These are phyloP conservation scores for Habroteleia sp. DNA, from an alignment of 2,888 invertebrate genomes.

Conservation along the genomic window DNA sequence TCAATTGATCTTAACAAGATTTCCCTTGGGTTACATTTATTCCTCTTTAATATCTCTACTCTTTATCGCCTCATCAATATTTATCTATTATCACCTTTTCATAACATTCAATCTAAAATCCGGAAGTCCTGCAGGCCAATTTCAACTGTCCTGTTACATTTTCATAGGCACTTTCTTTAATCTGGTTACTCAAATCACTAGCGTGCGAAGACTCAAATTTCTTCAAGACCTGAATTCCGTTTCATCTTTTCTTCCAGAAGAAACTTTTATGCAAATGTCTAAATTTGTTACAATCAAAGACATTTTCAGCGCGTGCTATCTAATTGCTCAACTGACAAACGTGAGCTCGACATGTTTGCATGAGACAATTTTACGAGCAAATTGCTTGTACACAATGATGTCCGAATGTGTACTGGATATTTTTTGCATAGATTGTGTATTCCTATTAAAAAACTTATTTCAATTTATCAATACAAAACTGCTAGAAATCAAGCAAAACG, in stretches of 20 bases:
- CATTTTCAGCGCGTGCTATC: conserved; percentile 65
- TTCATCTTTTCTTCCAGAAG: conserved; percentile 61
- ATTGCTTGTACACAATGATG: conserved; percentile 65
- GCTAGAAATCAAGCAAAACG: conserved; percentile 56
- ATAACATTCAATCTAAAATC: conserved; percentile 6
- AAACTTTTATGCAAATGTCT: conserved; percentile 61
- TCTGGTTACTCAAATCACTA: conserved; percentile 52
- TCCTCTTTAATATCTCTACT: conserved; percentile 59
- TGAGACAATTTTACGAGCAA: conserved; percentile 33
- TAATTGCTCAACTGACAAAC: conserved; percentile 65
- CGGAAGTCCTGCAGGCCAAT: conserved; percentile 19
- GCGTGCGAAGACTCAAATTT: conserved; percentile 60
- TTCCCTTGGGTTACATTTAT: conserved; percentile 63
- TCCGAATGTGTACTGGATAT: conserved; percentile 68
- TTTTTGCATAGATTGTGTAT: conserved; percentile 68
- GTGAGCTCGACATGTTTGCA: conserved; percentile 13
- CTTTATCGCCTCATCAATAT: conserved; percentile 14
- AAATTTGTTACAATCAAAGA: conserved; percentile 67
- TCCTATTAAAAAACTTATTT: conserved; percentile 67
- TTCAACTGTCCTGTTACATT: conserved; percentile 30
- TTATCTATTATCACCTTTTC: conserved; percentile 22
- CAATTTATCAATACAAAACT: conserved; percentile 68
- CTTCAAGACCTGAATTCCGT: conserved; percentile 63
- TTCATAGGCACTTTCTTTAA: conserved; percentile 30
- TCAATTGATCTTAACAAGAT: conserved; percentile 43